Evolutionary conservation across 2,888 invertebrate genomes (phyloP), one percentile per base, ranked within the genome.

Genomic region (Eremobia ochroleuca): DNA sequence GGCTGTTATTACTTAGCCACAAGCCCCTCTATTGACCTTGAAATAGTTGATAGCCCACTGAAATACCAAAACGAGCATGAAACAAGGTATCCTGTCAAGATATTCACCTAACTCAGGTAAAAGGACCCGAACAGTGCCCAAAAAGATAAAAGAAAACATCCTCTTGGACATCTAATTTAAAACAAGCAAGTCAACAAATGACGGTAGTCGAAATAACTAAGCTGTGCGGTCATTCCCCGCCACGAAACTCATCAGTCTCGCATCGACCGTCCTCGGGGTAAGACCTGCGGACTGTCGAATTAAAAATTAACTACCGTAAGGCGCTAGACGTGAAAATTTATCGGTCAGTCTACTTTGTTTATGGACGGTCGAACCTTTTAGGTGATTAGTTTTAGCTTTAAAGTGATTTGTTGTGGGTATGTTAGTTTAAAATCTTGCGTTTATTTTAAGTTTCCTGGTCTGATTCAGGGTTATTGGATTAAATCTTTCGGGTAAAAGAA

Each of bases 181-280:
- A 96, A 95, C 93, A 89, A 91, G 88, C 87, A 88, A 89, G 87
- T 84, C 90, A 93, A 96, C 93, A 95, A 96, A 96, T 96, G 96
- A 96, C 94, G 96, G 96, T 96, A 96, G 93, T 92, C 92, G 87
- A 90, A 90, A 92, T 96, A 96, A 96, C 93, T 96, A 95, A 96
- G 94, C 94, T 91, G 87, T 88, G 94, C 91, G 96, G 96, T 96
- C 95, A 85, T 89, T 86, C 82, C 83, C 88, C 79, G 91, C 92
- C 89, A 93, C 95, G 79, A 86, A 92, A 92, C 84, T 85, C 93
- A 96, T 96, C 96, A 96, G 93, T 96, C 94, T 94, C 88, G 77
- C 91, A 90, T 95, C 95, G 96, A 93, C 95, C 94, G 91, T 91
- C 91, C 92, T 82, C 80, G 90, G 85, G 90, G 87, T 84, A 90